A percentile compares a stretch with the other conserved stretches of the same genome.
Conservation (phyloP, 2,888 invertebrate species). For the Diplolepis rosae region DNA sequence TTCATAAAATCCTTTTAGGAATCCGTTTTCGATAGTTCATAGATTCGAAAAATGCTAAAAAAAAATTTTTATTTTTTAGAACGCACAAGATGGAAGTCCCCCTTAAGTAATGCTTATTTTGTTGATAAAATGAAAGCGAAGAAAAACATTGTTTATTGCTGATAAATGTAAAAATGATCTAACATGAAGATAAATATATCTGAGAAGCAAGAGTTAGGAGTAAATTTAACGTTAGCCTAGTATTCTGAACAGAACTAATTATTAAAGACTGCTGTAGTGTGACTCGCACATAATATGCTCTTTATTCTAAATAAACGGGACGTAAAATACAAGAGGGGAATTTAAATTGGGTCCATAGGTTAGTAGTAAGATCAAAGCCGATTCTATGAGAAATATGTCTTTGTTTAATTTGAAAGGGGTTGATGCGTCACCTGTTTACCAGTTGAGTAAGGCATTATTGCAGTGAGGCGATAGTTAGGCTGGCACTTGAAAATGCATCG, state of each 20-base stretch:
- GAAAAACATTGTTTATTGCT: no score
- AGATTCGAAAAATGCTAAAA: no score
- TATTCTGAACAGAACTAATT: background rate
- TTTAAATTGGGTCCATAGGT: slow-evolving; percentile 5
- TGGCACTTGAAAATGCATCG: slow-evolving; percentile 48
- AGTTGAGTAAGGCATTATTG: slow-evolving; percentile 15
- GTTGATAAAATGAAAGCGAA: no score
- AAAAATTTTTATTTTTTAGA: no score
- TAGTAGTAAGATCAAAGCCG: background rate
- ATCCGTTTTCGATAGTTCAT: no score
- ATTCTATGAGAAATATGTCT: slow-evolving; percentile 8
- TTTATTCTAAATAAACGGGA: slow-evolving; percentile 2
- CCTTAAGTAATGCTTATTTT: no score
- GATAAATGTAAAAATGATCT: no score
- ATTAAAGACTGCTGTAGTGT: background rate
- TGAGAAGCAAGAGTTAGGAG: no score
- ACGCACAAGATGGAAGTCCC: no score
- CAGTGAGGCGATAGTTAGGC: background rate
- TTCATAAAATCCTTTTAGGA: no score
- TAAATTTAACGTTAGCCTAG: no score
- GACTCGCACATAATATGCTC: background rate
- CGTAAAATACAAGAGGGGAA: slow-evolving; percentile 14
- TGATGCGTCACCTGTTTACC: slow-evolving; percentile 12
- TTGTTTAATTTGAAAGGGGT: slow-evolving; percentile 14
- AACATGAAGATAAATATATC: no score